Evolutionary conservation across 1,140 invertebrate genomes (phyloP).

Genomic region (Chelonus insularis): DNA sequence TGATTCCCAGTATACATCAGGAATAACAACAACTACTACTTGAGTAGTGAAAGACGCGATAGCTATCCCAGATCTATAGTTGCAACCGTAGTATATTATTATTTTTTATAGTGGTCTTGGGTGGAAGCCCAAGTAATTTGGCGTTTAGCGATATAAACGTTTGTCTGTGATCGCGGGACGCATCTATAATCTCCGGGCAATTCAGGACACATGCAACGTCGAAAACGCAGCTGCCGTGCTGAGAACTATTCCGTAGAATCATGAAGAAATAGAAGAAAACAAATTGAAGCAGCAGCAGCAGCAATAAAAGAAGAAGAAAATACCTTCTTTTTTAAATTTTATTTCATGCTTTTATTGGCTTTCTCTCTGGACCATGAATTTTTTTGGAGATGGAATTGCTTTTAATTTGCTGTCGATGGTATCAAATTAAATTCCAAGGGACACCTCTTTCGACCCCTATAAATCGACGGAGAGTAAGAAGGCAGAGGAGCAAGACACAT

Average conservation of each 20-base stretch:
- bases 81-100: conserved; percentile 44
- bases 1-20: too few species aligned
- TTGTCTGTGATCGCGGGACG: conserved; percentile 53
- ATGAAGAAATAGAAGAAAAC: not conserved
- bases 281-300: too few species aligned
- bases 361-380: too few species aligned
- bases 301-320: too few species aligned
- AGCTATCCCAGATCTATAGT: conserved; percentile 3
- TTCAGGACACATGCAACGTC: conserved; percentile 27
- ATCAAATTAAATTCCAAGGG: not conserved
- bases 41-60: too few species aligned
- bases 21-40: too few species aligned
- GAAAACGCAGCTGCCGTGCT: conserved; percentile 44
- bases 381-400: too few species aligned
- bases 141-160: conserved; percentile 56
- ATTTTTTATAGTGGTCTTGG: conserved; percentile 43
- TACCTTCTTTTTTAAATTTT: too few species aligned
- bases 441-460: not conserved
- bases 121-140: conserved; percentile 48
- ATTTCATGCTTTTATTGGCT: too few species aligned
- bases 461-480: not conserved
- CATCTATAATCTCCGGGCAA: conserved; percentile 50
- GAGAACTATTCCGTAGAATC: conserved; percentile 7
- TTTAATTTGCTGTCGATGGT: too few species aligned
- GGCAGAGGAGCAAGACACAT: too few species aligned